Evolutionary conservation across 2,113 vertebrate genomes (phyloP), one percentile per base, ranked within the genome.

Genomic region (Platichthys flesus): DNA sequence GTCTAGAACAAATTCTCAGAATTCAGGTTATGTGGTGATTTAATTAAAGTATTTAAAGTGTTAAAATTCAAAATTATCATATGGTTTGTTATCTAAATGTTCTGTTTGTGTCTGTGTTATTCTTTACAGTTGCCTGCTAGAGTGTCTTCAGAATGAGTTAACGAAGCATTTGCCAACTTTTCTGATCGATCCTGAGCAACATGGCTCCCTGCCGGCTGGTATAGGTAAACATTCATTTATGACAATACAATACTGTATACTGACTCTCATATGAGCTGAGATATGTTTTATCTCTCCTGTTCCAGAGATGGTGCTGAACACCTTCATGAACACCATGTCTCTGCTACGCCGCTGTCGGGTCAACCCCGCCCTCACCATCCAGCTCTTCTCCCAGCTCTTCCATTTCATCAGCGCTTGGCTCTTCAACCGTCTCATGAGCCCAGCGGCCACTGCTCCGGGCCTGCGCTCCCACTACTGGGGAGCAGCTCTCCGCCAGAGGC

Each of bases 311-410:
- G 96, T 99, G 60, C 89, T 99, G 82, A 96, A 97, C 79, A 96
- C 96, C 0, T 82, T 99, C 78, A 96, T 96, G 65, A 96, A 95
- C 71, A 91, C 94, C 71, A 98, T 98, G 97, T 95, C 96, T 20
- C 90, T 99, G 55, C 74, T 98, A 57, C 94, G 97, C 10, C 95
- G 96, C 52, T 97, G 96, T 75, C 93, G 95, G 68, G 96, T 97
- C 77, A 98, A 98, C 66, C 95, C 96, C 0, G 96, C 97, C 40
- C 90, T 98, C 35, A 97, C 96, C 82, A 97, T 99, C 88, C 97
- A 99, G 93, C 95, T 99, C 28, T 99, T 99, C 94, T 99, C 97
- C 1, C 97, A 98, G 87, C 94, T 98, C 20, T 97, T 99, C 82
- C 97, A 99, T 76, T 99, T 96, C 78, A 95, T 97, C 91, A 98